These are phyloP conservation scores for Stratiomys singularior DNA, from an alignment of 2,888 invertebrate genomes.

Conservation along the genomic window DNA sequence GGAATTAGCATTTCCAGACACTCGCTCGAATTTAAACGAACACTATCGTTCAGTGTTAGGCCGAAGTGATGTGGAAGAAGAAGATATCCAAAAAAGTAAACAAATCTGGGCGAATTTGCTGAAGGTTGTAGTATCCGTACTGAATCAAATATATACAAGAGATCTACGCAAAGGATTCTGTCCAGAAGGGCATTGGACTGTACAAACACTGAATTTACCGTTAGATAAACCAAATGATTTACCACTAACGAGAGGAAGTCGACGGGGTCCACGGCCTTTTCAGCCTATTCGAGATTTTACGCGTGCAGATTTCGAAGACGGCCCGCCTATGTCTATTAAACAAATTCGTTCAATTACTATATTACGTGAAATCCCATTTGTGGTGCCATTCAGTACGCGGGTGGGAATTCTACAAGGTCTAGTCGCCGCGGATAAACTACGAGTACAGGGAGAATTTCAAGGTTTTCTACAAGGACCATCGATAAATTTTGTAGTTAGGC, in stretches of 20 bases:
- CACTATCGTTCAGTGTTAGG: conserved; percentile 69
- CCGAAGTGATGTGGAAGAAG: conserved; percentile 62
- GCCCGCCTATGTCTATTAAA: conserved; percentile 85
- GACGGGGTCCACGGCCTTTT: conserved; percentile 68
- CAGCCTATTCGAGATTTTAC: conserved; percentile 69
- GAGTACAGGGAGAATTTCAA: conserved; percentile 77
- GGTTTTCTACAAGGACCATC: conserved; percentile 81
- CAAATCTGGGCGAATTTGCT: conserved; percentile 83
- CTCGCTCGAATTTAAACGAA: conserved; percentile 72
- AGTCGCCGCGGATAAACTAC: conserved; percentile 66
- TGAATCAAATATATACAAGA: conserved; percentile 85
- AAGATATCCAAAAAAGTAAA: conserved; percentile 65
- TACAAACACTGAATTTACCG: conserved; percentile 65
- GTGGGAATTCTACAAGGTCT: conserved; percentile 86
- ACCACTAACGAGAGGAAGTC: conserved; percentile 67
- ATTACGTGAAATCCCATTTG: conserved; percentile 92
- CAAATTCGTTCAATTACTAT: conserved; percentile 90
- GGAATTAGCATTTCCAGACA: conserved; percentile 86
- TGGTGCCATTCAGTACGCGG: conserved; percentile 90
- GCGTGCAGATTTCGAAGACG: conserved; percentile 74
- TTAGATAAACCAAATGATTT: conserved; percentile 69
- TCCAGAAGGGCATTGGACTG: conserved; percentile 76
- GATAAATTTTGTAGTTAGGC: conserved; percentile 80
- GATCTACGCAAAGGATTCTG: conserved; percentile 86
- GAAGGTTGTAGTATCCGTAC: conserved; percentile 75